Percentiles rank a stretch among this genome's conserved stretches.
phyloP scores from a whole-genome alignment of 2,888 invertebrate genomes.

The Microctonus hyperodae region DNA sequence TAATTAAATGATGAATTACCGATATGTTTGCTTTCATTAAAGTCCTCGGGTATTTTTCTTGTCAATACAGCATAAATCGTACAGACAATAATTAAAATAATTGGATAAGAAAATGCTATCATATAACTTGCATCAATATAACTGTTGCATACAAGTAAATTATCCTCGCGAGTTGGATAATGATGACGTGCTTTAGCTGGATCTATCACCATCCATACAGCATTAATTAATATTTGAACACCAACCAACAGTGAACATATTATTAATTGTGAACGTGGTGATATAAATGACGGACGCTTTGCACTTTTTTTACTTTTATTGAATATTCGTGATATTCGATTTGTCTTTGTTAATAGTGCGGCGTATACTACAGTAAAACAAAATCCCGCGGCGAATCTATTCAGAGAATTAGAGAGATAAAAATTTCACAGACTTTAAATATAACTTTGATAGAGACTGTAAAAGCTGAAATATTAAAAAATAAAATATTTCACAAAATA shows the following conservation, averaged over 20 bases:
- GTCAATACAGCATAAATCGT: slow-evolving; percentile 96
- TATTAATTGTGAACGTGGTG: slow-evolving; percentile 87
- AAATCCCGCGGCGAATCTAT: slow-evolving; percentile 88
- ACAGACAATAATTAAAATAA: slow-evolving; percentile 87
- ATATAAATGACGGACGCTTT: slow-evolving; percentile 92
- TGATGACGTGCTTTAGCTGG: slow-evolving; percentile 90
- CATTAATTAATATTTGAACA: slow-evolving; percentile 89
- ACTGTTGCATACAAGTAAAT: slow-evolving; percentile 90
- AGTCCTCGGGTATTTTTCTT: slow-evolving; percentile 97
- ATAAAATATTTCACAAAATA: not conserved
- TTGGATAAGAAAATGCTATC: slow-evolving; percentile 94
- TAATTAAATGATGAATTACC: slow-evolving; percentile 68
- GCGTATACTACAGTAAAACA: slow-evolving; percentile 98
- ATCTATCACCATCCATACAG: slow-evolving; percentile 90
- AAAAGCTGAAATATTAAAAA: not conserved
- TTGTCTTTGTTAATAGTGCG: slow-evolving; percentile 95
- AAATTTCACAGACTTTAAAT: not conserved
- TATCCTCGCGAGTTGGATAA: slow-evolving; percentile 91
- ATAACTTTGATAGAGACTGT: not conserved
- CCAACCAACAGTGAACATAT: slow-evolving; percentile 88
- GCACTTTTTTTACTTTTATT: slow-evolving; percentile 97
- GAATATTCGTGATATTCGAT: slow-evolving; percentile 94
- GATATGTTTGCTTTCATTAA: slow-evolving; percentile 97
- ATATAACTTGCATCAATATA: slow-evolving; percentile 93
- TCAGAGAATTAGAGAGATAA: not conserved